Evolutionary conservation across 2,113 vertebrate species (phyloP).

Genomic region (Pampusana beccarii): DNA sequence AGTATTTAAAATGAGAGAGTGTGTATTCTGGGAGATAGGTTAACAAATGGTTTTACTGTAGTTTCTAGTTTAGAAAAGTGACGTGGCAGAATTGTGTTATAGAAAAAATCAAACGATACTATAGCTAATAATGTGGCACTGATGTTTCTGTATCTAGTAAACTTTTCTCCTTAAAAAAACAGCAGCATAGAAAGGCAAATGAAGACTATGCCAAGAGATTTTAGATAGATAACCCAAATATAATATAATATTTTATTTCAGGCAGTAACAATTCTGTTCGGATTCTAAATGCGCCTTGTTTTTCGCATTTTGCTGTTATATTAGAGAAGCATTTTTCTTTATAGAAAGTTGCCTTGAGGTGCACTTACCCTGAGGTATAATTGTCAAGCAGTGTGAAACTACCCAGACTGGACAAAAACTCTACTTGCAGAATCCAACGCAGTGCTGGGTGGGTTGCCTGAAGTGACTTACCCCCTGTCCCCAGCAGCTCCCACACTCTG

Average conservation of each 20-base stretch:
- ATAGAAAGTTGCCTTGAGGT: neutral
- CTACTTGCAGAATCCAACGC: neutral
- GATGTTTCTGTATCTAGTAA: neutral
- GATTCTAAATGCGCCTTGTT: neutral
- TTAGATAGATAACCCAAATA: neutral
- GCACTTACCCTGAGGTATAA: neutral
- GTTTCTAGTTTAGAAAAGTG: neutral
- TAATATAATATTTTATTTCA: neutral
- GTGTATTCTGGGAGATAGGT: neutral
- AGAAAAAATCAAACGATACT: accelerated
- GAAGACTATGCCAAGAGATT: neutral
- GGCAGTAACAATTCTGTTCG: neutral
- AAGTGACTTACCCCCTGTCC: neutral
- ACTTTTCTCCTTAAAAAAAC: neutral
- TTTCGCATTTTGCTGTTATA: neutral
- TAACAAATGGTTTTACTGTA: neutral
- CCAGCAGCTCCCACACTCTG: accelerated
- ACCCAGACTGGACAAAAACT: neutral
- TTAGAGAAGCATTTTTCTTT: neutral
- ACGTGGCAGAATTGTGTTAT: neutral
- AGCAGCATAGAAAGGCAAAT: neutral
- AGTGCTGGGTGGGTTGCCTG: neutral
- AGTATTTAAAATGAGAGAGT: neutral
- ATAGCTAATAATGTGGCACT: accelerated
- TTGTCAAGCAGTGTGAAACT: neutral